Evolutionary conservation across 37 sponge, comb jelly and placozoan species (phyloP).

Genomic region (Mnemiopsis leidyi): DNA sequence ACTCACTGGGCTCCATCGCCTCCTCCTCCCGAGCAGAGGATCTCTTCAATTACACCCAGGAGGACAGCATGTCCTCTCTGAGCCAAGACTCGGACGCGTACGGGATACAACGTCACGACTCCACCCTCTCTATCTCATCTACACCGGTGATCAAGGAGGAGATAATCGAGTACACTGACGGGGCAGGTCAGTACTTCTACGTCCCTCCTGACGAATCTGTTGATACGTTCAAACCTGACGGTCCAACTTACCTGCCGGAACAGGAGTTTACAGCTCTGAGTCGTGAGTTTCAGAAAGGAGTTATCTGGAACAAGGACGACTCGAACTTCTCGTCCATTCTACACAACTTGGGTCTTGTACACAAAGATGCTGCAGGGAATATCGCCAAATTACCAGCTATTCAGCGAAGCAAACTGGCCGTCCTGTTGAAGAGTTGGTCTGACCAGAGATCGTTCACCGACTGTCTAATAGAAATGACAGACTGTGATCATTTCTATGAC

Average conservation of each 20-base stretch:
- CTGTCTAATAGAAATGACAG: conserved; percentile 46
- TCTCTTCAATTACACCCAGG: background rate
- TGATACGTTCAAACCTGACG: background rate
- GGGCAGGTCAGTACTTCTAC: conserved; percentile 51
- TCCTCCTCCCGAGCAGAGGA: background rate
- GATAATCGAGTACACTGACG: conserved; percentile 48
- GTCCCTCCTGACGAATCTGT: conserved; percentile 56
- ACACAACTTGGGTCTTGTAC: conserved; percentile 55
- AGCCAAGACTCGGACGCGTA: conserved; percentile 33
- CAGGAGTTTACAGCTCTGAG: conserved; percentile 32
- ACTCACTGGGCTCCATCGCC: conserved; percentile 21
- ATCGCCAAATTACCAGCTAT: conserved; percentile 19
- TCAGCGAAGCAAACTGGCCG: conserved; percentile 28
- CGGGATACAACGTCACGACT: background rate
- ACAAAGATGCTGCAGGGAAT: conserved; percentile 30
- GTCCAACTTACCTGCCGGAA: conserved; percentile 42
- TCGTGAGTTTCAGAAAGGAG: background rate
- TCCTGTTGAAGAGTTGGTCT: conserved; percentile 56
- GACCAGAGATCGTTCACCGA: conserved; percentile 40
- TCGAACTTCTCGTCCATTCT: conserved; percentile 14
- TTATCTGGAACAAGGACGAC: conserved; percentile 33
- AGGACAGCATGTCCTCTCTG: conserved; percentile 48
- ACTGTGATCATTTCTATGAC: conserved; percentile 55
- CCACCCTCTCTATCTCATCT: background rate
- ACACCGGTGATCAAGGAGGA: conserved; percentile 42